Evolutionary conservation across 2,888 invertebrate species (phyloP), one percentile per base, ranked within the genome.

Genomic region (Slavum lentiscoides): DNA sequence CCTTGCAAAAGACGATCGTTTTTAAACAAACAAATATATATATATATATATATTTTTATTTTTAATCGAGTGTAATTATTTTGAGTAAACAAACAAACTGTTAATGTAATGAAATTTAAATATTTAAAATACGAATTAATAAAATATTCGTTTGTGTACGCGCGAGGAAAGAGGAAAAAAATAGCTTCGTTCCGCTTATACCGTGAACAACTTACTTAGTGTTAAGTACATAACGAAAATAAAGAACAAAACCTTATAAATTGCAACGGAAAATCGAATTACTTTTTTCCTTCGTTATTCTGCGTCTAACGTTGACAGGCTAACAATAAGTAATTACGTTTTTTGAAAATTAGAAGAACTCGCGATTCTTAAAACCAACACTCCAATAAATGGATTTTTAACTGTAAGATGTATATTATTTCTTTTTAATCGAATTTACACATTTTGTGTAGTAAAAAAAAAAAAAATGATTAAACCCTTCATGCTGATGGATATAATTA

Each of bases 201-300:
- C 23, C 58, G 43, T 11, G 43, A 59, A 19, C 8, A 30, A 58
- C 75, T 75, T 75, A 67, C 58, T 75, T 67, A 75, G 75, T 39
- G 66, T 75, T 75, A 67, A 43, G 58, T 67, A 75, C 58, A 75
- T 58, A 75, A 39, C 13, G 39, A 75, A 43, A 75, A 66, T 7
- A 43, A 58, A 75, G 59, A 75, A 75, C 66, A 75, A 75, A 75
- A 30, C 58, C 23, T 75, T 74, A 66, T 66, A 55, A 66, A 66
- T 74, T 74, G 39, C n/a, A 67, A 43, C 39, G 13, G n/a, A 67
- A 75, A 75, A 75, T 59, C 43, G 43, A 67, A 66, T 67, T 75
- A 67, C 39, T 74, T 66, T 58, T 23, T 39, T 23, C 0, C 23
- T 13, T 37, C 15, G 59, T 72, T 49, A 30, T 73, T 17, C 55